Conservation (phyloP, 2,888 invertebrate species). For the Blera fallax region DNA sequence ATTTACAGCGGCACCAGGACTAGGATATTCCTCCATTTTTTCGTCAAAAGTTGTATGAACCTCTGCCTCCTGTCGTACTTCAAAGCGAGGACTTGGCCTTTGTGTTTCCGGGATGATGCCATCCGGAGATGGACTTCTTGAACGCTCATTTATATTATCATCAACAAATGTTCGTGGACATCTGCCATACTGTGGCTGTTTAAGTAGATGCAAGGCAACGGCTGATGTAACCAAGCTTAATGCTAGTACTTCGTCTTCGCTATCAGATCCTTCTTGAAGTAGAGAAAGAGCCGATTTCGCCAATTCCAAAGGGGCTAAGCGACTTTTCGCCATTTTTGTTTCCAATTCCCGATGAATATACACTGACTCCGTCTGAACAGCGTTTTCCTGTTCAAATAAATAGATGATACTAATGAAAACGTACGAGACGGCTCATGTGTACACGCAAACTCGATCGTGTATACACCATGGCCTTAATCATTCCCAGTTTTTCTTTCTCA, state of each 20-base stretch:
- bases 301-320: conserved; percentile 40
- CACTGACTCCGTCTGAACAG: conserved; percentile 31
- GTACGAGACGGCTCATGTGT: conserved; percentile 2
- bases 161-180: neutral
- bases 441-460: conserved; percentile 45
- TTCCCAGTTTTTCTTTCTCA: neutral
- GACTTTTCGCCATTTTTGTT: conserved; percentile 12
- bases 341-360: neutral
- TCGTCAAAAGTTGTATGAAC: neutral
- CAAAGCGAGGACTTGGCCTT: neutral
- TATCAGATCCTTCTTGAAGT: conserved; percentile 53
- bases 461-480: conserved; percentile 5
- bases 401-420: conserved; percentile 31
- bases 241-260: conserved; percentile 62
- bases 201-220: conserved; percentile 54
- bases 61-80: neutral
- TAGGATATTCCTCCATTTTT: conserved; percentile 7
- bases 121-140: neutral
- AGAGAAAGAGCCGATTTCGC: conserved; percentile 45
- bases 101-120: neutral
- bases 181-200: conserved; percentile 7
- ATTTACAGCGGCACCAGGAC: neutral
- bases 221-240: conserved; percentile 58
- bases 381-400: conserved; percentile 23
- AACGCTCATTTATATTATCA: neutral